A percentile compares a stretch with the other conserved stretches of the same genome.
Conservation (phyloP, 2,888 invertebrate genomes). For the Lasioglossum vierecki region DNA sequence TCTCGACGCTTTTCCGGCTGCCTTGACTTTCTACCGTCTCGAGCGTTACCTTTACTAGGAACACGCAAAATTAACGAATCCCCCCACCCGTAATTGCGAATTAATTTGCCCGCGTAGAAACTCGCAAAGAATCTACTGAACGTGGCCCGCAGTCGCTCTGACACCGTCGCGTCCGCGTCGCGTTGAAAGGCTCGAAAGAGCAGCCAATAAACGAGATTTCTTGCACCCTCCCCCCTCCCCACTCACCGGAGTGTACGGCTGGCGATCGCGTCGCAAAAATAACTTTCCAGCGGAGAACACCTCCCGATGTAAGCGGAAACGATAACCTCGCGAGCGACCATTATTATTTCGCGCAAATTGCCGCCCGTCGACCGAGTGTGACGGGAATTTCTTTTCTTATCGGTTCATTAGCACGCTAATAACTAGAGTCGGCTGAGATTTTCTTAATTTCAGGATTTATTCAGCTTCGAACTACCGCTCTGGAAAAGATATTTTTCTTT, state of each 20-base stretch:
- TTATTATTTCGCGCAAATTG: not conserved
- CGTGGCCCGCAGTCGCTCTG: conserved; percentile 33
- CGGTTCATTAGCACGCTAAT: not conserved
- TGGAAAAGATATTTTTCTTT: not conserved
- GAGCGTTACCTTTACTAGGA: conserved; percentile 19
- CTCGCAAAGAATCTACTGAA: conserved; percentile 50
- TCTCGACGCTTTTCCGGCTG: conserved; percentile 5
- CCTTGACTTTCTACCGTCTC: conserved; percentile 15
- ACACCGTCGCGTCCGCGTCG: not conserved
- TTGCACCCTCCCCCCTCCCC: conserved; percentile 3
- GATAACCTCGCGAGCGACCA: not conserved
- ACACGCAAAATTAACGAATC: conserved; percentile 62
- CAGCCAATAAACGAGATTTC: conserved; percentile 41
- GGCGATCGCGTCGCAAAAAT: not conserved
- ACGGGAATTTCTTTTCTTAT: not conserved
- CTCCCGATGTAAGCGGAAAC: not conserved
- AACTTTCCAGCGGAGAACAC: not conserved
- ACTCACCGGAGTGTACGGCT: not conserved
- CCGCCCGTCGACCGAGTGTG: no score
- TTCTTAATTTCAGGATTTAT: not conserved
- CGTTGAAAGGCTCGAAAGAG: conserved; percentile 31
- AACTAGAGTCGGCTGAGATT: not conserved
- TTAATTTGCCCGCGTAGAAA: conserved; percentile 58
- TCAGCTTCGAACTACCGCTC: not conserved
- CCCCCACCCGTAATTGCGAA: conserved; percentile 57